Evolutionary conservation across 2,888 invertebrate species (phyloP), one percentile per base, ranked within the genome.

Genomic region (Acronicta alni): DNA sequence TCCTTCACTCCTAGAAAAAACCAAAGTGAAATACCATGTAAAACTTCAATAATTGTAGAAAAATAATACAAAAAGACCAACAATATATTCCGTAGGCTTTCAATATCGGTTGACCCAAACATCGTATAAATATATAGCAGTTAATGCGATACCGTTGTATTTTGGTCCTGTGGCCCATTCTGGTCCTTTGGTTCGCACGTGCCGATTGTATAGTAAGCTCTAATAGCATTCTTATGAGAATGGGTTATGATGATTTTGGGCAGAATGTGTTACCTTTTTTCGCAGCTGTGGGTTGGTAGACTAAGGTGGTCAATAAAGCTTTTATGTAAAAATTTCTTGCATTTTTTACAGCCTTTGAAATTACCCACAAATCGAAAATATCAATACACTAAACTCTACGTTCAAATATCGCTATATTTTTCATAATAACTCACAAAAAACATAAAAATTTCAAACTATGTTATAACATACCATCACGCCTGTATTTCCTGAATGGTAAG

Each of bases 91-190:
- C 56, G 54, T 62, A 59, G 32, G 52, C 58, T 57, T 55, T 64
- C 67, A 51, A 66, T 63, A 64, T 65, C 53, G 53, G 58, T 38
- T 56, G 63, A 62, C 63, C 74, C 64, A 60, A 70, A 52, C 64
- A 61, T 70, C 53, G 56, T 64, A 72, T 75, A 75, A 75, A 68
- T 71, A 71, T 68, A 67, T 71, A 59, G 35, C 46, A 47, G 60
- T 69, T 79, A 80, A 80, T 80, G 80, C 75, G 68, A 71, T 79
- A 77, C 55, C 62, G 67, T 51, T 79, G 80, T 80, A 79, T 67
- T 53, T 71, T 52, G 54, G 72, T 57, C 61, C 61, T 59, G 51
- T 55, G 15, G 45, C 16, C 66, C 67, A 61, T 67, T 69, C 41
- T 57, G 57, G 72, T 63, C 67, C 67, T 72, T 42, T 12, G 41